Conservation (phyloP, 2,113 vertebrate genomes). For the Vicugna pacos region DNA sequence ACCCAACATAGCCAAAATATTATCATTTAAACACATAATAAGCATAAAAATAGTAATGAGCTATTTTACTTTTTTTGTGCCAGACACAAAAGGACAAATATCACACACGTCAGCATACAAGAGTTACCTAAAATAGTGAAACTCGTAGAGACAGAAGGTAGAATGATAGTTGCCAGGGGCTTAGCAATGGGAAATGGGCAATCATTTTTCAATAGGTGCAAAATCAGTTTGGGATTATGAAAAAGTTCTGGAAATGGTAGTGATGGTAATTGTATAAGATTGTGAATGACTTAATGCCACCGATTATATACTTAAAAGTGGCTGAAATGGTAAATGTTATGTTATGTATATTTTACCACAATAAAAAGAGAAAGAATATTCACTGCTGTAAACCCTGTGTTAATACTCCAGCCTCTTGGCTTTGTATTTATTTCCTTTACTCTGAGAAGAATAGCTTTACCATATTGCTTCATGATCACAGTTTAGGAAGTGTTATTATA, state of each 20-base stretch:
- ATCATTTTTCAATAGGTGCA: neutral
- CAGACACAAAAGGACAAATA: neutral
- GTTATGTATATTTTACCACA: neutral
- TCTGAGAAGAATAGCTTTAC: slow-evolving; percentile 15
- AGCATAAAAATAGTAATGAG: neutral
- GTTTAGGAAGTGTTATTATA: neutral
- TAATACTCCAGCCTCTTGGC: neutral
- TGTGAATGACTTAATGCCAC: neutral
- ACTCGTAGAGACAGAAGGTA: neutral
- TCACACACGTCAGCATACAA: neutral
- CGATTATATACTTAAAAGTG: neutral
- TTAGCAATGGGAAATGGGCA: neutral
- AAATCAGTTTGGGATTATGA: neutral
- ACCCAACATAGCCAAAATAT: neutral
- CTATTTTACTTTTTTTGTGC: neutral
- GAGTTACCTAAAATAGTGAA: neutral
- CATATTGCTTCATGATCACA: neutral
- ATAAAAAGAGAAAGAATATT: neutral
- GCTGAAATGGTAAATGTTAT: neutral
- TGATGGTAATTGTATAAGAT: neutral
- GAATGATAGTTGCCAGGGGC: neutral
- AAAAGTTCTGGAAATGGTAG: neutral
- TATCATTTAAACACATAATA: neutral
- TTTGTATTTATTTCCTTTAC: neutral
- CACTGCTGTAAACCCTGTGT: neutral